These are phyloP conservation scores for Gavialis gangeticus DNA, from an alignment of 2,113 vertebrate genomes.

Conservation along the genomic window DNA sequence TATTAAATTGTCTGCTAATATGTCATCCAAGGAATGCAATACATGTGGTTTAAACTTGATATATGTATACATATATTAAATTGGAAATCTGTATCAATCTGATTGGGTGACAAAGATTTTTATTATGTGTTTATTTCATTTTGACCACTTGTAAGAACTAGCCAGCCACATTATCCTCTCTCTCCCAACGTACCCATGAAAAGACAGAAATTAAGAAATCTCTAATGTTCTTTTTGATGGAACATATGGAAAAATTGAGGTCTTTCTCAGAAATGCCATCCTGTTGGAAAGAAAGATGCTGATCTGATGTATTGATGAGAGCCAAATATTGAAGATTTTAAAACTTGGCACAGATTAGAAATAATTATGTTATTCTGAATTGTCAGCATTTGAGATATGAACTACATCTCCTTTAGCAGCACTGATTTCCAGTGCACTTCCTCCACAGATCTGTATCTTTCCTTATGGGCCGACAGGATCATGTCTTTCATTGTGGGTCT, in stretches of 20 bases:
- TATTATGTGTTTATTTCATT: not conserved
- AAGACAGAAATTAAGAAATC: not conserved
- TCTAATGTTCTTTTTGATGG: not conserved
- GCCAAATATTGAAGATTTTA: constrained; percentile 53
- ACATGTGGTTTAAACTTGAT: not conserved
- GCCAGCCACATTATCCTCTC: not conserved
- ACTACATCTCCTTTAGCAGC: constrained; percentile 30
- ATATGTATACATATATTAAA: not conserved
- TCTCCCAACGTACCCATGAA: not conserved
- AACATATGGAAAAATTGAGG: not conserved
- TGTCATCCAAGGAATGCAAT: not conserved
- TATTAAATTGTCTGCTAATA: not conserved
- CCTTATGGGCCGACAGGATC: constrained; percentile 29
- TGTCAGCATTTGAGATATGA: constrained; percentile 52
- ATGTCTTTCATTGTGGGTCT: not conserved
- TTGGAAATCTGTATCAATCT: not conserved
- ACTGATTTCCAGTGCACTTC: not conserved
- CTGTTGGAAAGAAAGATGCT: not conserved
- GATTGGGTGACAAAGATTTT: not conserved
- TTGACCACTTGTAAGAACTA: not conserved
- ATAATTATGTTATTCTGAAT: constrained; percentile 54
- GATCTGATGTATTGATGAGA: constrained; percentile 56
- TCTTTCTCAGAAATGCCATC: constrained; percentile 35
- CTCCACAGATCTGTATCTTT: not conserved
- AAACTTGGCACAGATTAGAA: constrained; percentile 54